phyloP scores from a whole-genome alignment of 92 coral and sea anemone genomes.

The Palythoa grandis region DNA sequence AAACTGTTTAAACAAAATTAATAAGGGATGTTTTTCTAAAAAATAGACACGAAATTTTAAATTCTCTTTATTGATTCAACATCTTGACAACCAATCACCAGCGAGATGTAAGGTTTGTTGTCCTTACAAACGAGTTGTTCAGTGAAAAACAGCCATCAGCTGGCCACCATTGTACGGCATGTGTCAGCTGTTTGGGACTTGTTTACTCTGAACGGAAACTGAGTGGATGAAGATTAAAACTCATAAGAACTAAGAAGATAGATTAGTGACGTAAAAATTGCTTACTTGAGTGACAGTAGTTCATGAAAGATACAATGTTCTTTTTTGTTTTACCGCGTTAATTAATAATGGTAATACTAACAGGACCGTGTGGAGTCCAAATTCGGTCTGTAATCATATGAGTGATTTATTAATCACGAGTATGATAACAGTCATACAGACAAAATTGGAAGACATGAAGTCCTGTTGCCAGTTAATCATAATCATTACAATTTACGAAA shows the following conservation, averaged over 20 bases:
- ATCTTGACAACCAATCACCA: conserved; percentile 32
- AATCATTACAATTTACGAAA: too few relatives aligned
- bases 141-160: neutral
- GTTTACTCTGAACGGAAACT: neutral
- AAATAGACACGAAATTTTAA: too few relatives aligned
- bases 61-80: neutral
- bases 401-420: too few relatives aligned
- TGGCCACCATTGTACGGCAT: neutral
- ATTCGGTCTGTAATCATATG: neutral
- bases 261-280: neutral
- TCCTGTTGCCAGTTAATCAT: too few relatives aligned
- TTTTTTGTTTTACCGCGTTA: too few relatives aligned
- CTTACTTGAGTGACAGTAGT: too few relatives aligned
- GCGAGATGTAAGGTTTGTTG: conserved; percentile 19
- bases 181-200: neutral
- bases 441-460: too few relatives aligned
- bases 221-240: neutral
- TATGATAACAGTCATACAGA: too few relatives aligned
- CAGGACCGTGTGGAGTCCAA: too few relatives aligned
- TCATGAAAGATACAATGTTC: too few relatives aligned
- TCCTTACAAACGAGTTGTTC: neutral
- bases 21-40: neutral
- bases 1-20: neutral
- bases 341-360: too few relatives aligned
- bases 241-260: neutral